Evolutionary conservation across 2,888 invertebrate genomes (phyloP), one percentile per base, ranked within the genome.

Genomic region (Lymantria monacha): DNA sequence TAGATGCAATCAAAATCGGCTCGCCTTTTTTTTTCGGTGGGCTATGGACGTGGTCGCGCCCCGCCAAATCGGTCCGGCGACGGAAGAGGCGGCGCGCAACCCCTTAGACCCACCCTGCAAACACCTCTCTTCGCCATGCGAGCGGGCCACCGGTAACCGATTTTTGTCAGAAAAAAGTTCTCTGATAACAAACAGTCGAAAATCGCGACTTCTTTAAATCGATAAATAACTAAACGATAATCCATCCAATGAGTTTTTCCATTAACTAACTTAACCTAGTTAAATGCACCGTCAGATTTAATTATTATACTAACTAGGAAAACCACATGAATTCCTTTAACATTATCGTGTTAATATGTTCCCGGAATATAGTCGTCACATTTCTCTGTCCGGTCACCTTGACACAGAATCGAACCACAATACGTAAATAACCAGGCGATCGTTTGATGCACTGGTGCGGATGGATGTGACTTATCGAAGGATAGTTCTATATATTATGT

Each of bases 351-450:
- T 8, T n/a, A 42, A 13, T 42, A 22, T 36, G 50, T 72, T 72
- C 74, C 73, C 46, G 70, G 72, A 73, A 73, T 61, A 37, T 46
- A 47, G 61, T 60, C 55, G 58, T 61, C 61, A 66, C 46, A 60
- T 53, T 59, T 65, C 52, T 49, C 22, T 50, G 66, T 57, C 61
- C 63, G 57, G 48, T 52, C 58, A 58, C 76, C 75, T 42, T 75
- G 75, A 74, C 75, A 72, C 57, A 73, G 64, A 66, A 74, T 51
- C 51, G 51, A 53, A 46, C n/a, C 42, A 33, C 51, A 44, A 53
- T 33, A 67, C 60, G 51, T 53, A 72, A 68, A 74, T 72, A 72
- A 66, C 66, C 64, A 63, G 49, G 30, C 54, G 31, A 40, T 38
- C 33, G 44, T 37, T 41, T 12, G 12, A n/a, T 38, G 38, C 38